phyloP scores from a whole-genome alignment of 1,140 invertebrate genomes.

The Bombus breviceps region DNA sequence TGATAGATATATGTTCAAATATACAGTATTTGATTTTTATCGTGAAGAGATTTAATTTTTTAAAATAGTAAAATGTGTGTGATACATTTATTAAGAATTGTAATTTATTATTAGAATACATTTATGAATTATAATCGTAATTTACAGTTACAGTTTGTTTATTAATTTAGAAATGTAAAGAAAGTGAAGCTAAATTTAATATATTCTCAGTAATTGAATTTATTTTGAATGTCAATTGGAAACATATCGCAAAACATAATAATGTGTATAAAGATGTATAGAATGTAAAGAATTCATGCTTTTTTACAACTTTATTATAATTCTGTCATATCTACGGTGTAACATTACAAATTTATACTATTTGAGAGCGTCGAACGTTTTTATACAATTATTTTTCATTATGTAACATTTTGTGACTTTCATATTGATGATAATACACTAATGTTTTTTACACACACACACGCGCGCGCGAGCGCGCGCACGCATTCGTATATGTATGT shows the following conservation, averaged over 20 bases:
- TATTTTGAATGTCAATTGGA: slow-evolving; percentile 6
- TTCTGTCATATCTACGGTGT: not conserved
- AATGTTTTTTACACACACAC: not conserved
- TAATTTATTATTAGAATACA: not conserved
- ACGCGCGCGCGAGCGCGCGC: accelerated
- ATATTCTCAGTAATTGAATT: slow-evolving; percentile 15
- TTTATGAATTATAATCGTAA: not conserved
- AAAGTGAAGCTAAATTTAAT: not conserved
- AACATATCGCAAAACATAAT: slow-evolving; percentile 22
- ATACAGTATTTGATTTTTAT: slow-evolving; percentile 29
- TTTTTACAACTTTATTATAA: not conserved
- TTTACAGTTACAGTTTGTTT: slow-evolving; percentile 4
- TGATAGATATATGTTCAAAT: slow-evolving; percentile 1
- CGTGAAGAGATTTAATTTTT: slow-evolving; percentile 4
- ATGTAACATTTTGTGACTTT: not conserved
- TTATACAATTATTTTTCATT: not conserved
- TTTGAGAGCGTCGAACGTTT: not conserved
- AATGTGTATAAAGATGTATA: slow-evolving; percentile 19
- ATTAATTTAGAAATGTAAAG: not conserved
- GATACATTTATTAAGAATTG: slow-evolving; percentile 6
- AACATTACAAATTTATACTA: slow-evolving; percentile 2
- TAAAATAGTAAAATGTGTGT: slow-evolving; percentile 7
- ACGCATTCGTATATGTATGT: too few relatives aligned
- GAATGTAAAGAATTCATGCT: not conserved
- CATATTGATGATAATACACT: not conserved